phyloP scores from a whole-genome alignment of 2,113 vertebrate genomes.

The Emydocephalus ijimae region DNA sequence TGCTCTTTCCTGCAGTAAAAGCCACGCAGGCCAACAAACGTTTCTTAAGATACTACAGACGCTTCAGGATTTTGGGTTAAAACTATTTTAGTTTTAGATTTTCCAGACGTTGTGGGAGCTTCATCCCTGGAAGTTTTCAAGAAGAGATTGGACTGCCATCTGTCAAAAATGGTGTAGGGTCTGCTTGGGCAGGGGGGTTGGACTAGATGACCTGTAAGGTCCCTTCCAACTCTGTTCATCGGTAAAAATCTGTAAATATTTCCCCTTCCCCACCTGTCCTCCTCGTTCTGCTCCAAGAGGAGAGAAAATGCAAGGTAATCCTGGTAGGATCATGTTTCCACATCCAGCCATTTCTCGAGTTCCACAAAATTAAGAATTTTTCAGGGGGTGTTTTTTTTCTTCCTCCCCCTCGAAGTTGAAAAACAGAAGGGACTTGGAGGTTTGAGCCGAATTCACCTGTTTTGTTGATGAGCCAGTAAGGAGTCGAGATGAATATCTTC shows the following conservation, averaged over 20 bases:
- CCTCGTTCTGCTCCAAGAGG: background rate
- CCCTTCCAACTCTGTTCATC: no score
- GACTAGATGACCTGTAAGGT: no score
- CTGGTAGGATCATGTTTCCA: background rate
- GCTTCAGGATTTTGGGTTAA: background rate
- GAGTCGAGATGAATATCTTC: conserved; percentile 89
- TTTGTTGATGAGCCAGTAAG: conserved; percentile 96
- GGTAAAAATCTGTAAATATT: no score
- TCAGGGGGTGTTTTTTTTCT: no score
- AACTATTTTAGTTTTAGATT: background rate
- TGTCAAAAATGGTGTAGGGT: no score
- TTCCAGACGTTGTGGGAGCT: no score
- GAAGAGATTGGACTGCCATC: no score
- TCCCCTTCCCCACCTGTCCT: no score
- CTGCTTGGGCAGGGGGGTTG: no score
- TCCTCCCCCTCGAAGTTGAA: background rate
- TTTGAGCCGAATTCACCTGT: conserved; percentile 72
- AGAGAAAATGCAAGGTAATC: background rate
- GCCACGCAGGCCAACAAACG: background rate
- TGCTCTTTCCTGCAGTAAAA: background rate
- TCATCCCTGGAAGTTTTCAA: no score
- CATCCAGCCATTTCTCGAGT: background rate
- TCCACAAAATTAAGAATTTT: background rate
- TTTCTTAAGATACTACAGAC: background rate
- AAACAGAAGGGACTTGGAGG: background rate